Evolutionary conservation across 1,140 invertebrate genomes (phyloP), one percentile per base, ranked within the genome.

Genomic region (Hydropsyche tenuis): DNA sequence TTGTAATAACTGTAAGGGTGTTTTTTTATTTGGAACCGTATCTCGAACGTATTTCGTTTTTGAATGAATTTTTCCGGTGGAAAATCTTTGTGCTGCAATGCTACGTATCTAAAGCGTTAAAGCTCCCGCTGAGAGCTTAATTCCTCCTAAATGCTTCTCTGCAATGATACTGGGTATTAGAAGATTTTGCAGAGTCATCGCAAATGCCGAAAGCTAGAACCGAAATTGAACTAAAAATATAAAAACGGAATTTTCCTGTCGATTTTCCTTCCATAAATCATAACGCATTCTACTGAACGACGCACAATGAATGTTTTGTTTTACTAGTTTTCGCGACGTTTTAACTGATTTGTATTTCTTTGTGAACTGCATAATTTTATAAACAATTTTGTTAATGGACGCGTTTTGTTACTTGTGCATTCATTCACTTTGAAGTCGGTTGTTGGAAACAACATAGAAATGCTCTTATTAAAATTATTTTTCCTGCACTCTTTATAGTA

Each of bases 91-190:
- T 27, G 60, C 20, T 63, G 23, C 60, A 27, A 53, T 18, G n/a
- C 48, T 20, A 53, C 16, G 60, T 30, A 27, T 63, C 60, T 27
- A 11, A 16, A 63, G 60, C 53, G 23, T 60, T 60, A 63, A 63
- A 30, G 27, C 60, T 60, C 16, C 60, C 7, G 60, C n/a, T 18
- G 60, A 63, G 23, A 63, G 60, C 60, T 63, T 63, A 63, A 27
- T 63, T 63, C 23, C 60, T 63, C 16, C 27, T 60, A 63, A 63
- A 63, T 63, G 23, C 27, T 63, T 63, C 53, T 22, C 23, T 30
- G 60, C 60, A 63, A 63, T 63, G 23, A 63, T 63, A 63, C 60
- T 9, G 9, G 60, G 12, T 30, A 63, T 63, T 27, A 63, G 1
- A 12, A 20, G 60, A 63, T 63, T 27, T 22, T 16, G 9, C 14